phyloP scores from a whole-genome alignment of 1,140 invertebrate species.

The Drosophila tropicalis region DNA sequence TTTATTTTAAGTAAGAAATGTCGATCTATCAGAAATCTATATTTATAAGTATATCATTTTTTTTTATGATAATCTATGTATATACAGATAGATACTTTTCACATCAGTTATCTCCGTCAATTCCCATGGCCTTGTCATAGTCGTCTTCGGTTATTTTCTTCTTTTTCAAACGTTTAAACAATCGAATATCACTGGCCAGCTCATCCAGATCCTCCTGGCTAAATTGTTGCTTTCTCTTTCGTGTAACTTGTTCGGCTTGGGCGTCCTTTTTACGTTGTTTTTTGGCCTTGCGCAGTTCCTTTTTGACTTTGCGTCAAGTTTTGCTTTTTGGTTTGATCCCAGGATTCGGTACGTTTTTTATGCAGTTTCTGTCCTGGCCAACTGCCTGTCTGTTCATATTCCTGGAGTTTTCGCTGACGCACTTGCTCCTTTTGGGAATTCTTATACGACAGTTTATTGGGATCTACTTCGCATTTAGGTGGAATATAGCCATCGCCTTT shows the following conservation, averaged over 20 bases:
- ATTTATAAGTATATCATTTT: constrained; percentile 27
- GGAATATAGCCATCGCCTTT: constrained; percentile 87
- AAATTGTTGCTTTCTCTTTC: constrained; percentile 85
- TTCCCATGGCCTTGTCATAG: constrained; percentile 86
- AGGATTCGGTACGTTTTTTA: constrained; percentile 88
- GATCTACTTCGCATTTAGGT: constrained; percentile 87
- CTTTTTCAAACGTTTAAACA: constrained; percentile 95
- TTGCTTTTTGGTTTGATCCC: constrained; percentile 92
- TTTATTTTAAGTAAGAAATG: no score
- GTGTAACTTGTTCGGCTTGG: constrained; percentile 79
- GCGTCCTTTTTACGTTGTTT: constrained; percentile 83
- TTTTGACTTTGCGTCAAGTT: constrained; percentile 87
- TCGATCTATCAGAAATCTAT: not conserved
- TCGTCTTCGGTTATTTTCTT: constrained; percentile 89
- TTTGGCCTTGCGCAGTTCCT: constrained; percentile 86
- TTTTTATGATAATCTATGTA: no score
- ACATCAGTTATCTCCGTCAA: constrained; percentile 52
- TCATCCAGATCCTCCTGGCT: constrained; percentile 93
- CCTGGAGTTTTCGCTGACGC: constrained; percentile 88
- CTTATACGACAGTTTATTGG: constrained; percentile 91
- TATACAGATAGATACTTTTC: not conserved
- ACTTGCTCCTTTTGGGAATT: constrained; percentile 91
- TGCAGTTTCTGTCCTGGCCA: constrained; percentile 89
- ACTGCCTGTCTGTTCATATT: constrained; percentile 89
- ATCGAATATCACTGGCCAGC: constrained; percentile 90